Conservation (phyloP, 2,797 vertebrate species). For the Oreortyx pictus region DNA sequence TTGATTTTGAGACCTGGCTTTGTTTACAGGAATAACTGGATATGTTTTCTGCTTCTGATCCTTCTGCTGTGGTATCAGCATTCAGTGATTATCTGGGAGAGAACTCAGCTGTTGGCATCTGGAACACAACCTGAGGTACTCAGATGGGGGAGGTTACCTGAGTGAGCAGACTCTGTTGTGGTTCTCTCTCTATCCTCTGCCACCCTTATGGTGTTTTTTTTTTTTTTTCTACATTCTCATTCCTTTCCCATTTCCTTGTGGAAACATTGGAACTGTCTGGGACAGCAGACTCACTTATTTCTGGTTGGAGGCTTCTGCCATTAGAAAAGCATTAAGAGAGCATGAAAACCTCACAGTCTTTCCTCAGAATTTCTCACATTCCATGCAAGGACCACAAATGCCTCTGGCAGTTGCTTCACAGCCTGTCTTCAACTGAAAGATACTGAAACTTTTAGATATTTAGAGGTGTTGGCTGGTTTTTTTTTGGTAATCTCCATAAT, state of each 20-base stretch:
- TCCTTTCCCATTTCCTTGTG: neutral
- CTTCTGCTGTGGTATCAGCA: neutral
- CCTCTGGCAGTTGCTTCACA: neutral
- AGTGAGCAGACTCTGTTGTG: neutral
- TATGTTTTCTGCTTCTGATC: neutral
- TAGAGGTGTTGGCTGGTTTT: neutral
- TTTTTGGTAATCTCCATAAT: neutral
- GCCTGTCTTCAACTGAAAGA: neutral
- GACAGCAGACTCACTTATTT: neutral
- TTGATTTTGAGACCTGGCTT: neutral
- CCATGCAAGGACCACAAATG: neutral
- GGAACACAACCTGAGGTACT: fast-evolving
- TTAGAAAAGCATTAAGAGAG: neutral
- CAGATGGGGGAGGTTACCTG: fast-evolving
- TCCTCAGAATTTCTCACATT: neutral
- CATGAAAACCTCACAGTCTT: neutral
- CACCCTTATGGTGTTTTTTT: neutral
- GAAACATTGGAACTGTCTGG: neutral
- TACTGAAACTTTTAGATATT: neutral
- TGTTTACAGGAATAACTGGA: neutral
- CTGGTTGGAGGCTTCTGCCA: neutral
- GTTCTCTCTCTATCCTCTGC: neutral
- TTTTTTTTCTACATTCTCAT: neutral
- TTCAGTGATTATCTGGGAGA: neutral
- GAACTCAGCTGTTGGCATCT: neutral